phyloP scores from a whole-genome alignment of 2,888 invertebrate genomes.

The Folsomia manolachei region DNA sequence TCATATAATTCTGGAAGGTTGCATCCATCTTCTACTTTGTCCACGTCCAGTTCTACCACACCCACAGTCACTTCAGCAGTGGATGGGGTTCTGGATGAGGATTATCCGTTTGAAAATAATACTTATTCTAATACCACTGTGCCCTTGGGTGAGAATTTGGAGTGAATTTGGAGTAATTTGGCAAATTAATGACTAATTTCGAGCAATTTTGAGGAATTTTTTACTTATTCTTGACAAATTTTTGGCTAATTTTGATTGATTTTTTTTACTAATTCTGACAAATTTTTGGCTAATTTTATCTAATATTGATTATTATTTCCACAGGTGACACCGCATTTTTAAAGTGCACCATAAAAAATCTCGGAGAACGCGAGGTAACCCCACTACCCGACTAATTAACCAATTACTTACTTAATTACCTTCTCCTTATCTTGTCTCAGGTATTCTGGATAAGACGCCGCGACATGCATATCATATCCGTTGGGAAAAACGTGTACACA shows the following conservation, averaged over 20 bases:
- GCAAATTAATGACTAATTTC: too few relatives aligned
- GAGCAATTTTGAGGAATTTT: too few relatives aligned
- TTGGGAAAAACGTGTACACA: slow-evolving; percentile 84
- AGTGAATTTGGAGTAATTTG: too few relatives aligned
- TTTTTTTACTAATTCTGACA: too few relatives aligned
- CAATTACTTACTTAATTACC: neutral
- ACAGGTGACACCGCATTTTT: slow-evolving; percentile 74
- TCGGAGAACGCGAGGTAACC: slow-evolving; percentile 70
- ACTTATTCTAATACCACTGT: slow-evolving; percentile 72
- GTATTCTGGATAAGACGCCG: slow-evolving; percentile 88
- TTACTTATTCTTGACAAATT: too few relatives aligned
- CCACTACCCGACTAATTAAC: neutral
- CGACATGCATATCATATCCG: slow-evolving; percentile 91
- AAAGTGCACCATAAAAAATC: slow-evolving; percentile 73
- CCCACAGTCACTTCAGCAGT: neutral
- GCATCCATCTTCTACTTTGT: too few relatives aligned
- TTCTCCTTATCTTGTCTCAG: slow-evolving; percentile 55
- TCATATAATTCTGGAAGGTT: too few relatives aligned
- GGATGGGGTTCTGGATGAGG: slow-evolving; percentile 41
- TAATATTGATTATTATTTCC: too few relatives aligned
- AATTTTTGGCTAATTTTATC: too few relatives aligned
- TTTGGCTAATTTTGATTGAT: too few relatives aligned
- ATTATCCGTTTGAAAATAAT: slow-evolving; percentile 64
- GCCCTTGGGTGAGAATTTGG: too few relatives aligned
- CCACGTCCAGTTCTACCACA: neutral